phyloP scores from a whole-genome alignment of 2,888 invertebrate genomes.

The Torymus texanus region DNA sequence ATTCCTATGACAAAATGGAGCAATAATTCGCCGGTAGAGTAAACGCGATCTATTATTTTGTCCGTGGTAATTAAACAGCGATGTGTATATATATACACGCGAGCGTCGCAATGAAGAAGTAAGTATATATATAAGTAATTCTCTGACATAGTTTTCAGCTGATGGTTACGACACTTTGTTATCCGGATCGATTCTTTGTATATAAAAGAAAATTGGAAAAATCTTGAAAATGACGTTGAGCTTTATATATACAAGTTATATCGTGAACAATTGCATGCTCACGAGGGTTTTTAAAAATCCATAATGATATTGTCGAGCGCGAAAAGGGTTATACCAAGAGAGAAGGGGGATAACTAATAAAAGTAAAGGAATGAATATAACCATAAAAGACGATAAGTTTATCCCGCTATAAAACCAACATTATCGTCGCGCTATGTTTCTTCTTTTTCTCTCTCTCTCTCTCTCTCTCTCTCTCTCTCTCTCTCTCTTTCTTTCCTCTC shows the following conservation, averaged over 20 bases:
- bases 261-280: too few species aligned
- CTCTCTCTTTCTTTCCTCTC: too few species aligned
- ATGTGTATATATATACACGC: not conserved
- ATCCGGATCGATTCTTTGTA: too few species aligned
- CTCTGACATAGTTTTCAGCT: too few species aligned
- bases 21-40: conserved; percentile 22
- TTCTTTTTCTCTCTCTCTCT: too few species aligned
- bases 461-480: too few species aligned
- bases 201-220: too few species aligned
- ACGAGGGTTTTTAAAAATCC: too few species aligned
- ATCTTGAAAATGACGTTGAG: too few species aligned
- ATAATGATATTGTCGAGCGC: not conserved
- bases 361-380: conserved; percentile 1
- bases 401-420: conserved; percentile 21
- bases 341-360: not conserved
- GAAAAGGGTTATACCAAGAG: too few species aligned
- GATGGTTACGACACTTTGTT: too few species aligned
- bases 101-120: not conserved
- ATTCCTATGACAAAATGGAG: conserved; percentile 37
- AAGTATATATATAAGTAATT: not conserved
- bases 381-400: conserved; percentile 7
- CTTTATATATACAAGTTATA: not conserved
- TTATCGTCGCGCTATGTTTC: not conserved
- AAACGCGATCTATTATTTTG: conserved; percentile 26
- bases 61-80: conserved; percentile 3